Base-by-base conservation (phyloP, 1,140 invertebrate species). In the Drosophila biarmipes region DNA sequence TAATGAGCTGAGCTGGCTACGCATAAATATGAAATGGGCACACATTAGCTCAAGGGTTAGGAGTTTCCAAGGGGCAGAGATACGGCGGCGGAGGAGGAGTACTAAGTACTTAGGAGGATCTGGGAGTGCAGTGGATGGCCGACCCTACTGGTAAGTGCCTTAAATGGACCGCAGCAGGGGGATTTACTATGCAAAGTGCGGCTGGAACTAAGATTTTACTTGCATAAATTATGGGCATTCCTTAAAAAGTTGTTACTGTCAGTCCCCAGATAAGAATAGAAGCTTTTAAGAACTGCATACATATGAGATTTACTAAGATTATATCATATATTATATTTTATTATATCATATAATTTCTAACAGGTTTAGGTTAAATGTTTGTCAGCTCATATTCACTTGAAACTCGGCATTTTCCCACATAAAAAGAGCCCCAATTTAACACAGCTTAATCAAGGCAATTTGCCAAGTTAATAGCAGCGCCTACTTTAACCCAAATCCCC, bases 11-110 rank as follows among this genome's bases (percentile, higher is more conserved):
- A 80, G 67, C 49, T 35, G 57, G 66, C 72, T 76, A 85, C 80
- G 80, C 82, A 86, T 85, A 78, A 80, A 78, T 80, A 75, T 73
- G 62, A 85, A 86, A 80, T 85, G 80, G 80, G 62, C 80, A 80
- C 81, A 86, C 73, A 86, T 85, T 85, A 81, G 81, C 78, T 77
- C 63, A 78, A 78, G 80, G 69, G 74, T 57, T 59, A 45, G 43
- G 31, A 43, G 46, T 37, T 53, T 48, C 51, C 21, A 0, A 38
- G 24, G n/a, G 38, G 27, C 12, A 14, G 35, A 14, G 12, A 31
- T 31, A 31, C 6, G 11, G 2, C 19, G 37, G 5, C 14, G 15
- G 21, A 4, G 24, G 17, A 21, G 29, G 42, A 17, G 27, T n/a
- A n/a, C n/a, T 27, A 34, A 15, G 12, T 19, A 31, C 24, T 19